A percentile compares a stretch with the other conserved stretches of the same genome.
phyloP scores from a whole-genome alignment of 2,113 vertebrate genomes.

The Poecile atricapillus region DNA sequence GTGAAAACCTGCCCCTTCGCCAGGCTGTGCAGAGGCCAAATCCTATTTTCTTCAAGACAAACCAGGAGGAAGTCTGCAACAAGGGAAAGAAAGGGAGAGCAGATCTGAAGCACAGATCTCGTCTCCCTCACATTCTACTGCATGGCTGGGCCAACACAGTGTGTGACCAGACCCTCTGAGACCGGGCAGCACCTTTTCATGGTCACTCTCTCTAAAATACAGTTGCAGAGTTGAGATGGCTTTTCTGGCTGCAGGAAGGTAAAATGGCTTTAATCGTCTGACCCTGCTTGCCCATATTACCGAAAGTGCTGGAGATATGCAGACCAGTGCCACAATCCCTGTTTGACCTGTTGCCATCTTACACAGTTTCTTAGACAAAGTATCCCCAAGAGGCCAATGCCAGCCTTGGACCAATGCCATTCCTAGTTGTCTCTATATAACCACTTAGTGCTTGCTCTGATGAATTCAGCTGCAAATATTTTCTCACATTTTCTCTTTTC shows the following conservation, averaged over 20 bases:
- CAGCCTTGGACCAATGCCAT: accelerated
- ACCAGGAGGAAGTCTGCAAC: not conserved
- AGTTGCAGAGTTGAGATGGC: not conserved
- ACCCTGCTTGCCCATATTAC: not conserved
- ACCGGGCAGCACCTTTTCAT: accelerated
- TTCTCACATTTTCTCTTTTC: not conserved
- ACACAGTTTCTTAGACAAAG: not conserved
- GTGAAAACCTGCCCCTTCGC: not conserved
- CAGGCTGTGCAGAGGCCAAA: not conserved
- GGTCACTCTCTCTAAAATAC: not conserved
- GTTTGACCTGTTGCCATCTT: not conserved
- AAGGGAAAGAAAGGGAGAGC: not conserved
- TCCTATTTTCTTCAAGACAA: not conserved
- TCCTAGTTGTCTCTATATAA: not conserved
- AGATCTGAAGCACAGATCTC: not conserved
- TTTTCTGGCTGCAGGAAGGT: not conserved
- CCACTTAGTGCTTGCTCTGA: not conserved
- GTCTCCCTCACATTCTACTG: not conserved
- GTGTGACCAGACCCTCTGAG: accelerated
- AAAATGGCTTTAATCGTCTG: not conserved
- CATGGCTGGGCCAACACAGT: accelerated
- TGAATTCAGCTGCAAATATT: not conserved
- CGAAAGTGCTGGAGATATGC: not conserved
- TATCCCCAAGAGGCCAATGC: not conserved
- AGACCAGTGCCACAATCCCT: not conserved